Evolutionary conservation across 2,888 invertebrate genomes (phyloP), one percentile per base, ranked within the genome.

Genomic region (Magallana nippona): DNA sequence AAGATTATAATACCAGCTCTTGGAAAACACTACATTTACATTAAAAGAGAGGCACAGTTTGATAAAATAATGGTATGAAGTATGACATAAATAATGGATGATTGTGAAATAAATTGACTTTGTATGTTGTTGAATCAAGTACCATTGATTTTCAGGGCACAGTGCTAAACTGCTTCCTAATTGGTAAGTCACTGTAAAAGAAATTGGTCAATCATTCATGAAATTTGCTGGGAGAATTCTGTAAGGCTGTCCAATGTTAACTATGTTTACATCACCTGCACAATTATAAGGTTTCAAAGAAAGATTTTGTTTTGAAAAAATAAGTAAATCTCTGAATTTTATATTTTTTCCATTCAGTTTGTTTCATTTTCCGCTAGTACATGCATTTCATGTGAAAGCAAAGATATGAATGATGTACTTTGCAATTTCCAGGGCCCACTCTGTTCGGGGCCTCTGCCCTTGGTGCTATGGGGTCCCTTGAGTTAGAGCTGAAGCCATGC

Each of bases 381-480:
- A 27, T 27, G 27, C 27, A 27, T 27, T 27, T 2, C 27, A 27
- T 8, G 8, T 44, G 44, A 5, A 44, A 8, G 8, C 8, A 8
- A 44, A 44, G 8, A 44, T 44, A 44, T 44, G 0, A 44, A 44
- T 44, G 44, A 58, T 80, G 78, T 8, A 44, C 44, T 44, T 44
- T 44, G 0, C 8, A 44, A 44, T 44, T 8, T 44, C 88, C 93
- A 87, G 91, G 92, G 17, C 89, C 91, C 5, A 84, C 88, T 15
- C 83, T 94, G 27, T 94, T 89, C 82, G 90, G 89, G 2, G 81
- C 93, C 27, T 89, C 89, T 13, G 2, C 78, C 27, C 57, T 79
- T 15, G 93, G 93, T 15, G 90, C 87, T 0, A 91, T 95, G 93
- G 94, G 93, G 10, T 55, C 84, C 0, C 83, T 85, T 1, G 82